Base-by-base conservation (phyloP, 2,888 invertebrate genomes). In the Drosophila formosana region DNA sequence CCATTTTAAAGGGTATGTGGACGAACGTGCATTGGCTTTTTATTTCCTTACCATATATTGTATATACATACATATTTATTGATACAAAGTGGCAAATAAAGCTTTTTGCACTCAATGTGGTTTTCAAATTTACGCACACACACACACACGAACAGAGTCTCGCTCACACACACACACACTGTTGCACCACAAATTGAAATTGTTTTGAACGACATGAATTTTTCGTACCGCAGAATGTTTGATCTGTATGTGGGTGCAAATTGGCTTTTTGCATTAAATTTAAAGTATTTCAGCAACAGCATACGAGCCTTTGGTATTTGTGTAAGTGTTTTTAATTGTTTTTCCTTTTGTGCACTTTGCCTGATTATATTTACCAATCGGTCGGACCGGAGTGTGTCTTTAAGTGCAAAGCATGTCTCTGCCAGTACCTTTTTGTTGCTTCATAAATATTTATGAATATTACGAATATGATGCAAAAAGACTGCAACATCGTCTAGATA, bases 401-500 rank as follows among this genome's bases (percentile, higher is more conserved):
- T 34, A 46, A 64, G 49, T 39, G 13, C 13, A 39, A 18, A 18
- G 18, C 34, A 11, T 55, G 56, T 64, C 66, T 83, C 58, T 50
- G 43, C 49, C 34, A 18, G 47, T 66, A 32, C 13, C 41, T 49
- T 49, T 70, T 68, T 52, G 75, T 67, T 41, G 52, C 50, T 50
- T 88, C 88, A 89, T 83, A 85, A 83, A 83, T 89, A 83, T 83
- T 83, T 88, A 83, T 88, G 88, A 75, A 69, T 75, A 81, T 75
- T 75, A 56, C n/a, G 37, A 76, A 52, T 23, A 58, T 66, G 66
- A 78, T 78, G 89, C 82, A 81, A 72, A 70, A 73, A 78, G 64
- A 52, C 69, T 66, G 66, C 56, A 67, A 46, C 63, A 74, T 73
- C 83, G 74, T 74, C 66, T 68, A 80, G 61, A 71, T 43, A 74